Base-by-base conservation (phyloP, 2,113 vertebrate genomes). In the Aegithalos caudatus region DNA sequence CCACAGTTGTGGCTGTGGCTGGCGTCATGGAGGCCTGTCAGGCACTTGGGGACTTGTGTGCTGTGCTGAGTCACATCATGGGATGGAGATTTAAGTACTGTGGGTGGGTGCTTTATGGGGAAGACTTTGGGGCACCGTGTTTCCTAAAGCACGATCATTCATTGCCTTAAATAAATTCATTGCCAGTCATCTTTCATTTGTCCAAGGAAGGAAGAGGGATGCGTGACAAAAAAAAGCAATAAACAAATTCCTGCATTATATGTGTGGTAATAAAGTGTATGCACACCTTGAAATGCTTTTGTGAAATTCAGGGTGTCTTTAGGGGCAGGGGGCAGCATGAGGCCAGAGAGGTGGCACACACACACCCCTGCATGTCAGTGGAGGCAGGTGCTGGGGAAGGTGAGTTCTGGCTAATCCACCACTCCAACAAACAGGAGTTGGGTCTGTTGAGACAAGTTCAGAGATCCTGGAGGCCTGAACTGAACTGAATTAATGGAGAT, bases 361-460 rank as follows among this genome's bases (percentile, higher is more conserved):
- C 1, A 62, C 33, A 1, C 50, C 48, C 50, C 48, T 67, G 25
- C 0, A 0, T 76, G n/a, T 72, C 37, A 11, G 47, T 42, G 29
- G 51, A 40, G 56, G 35, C 47, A 54, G 44, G 10, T 0, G 4
- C 27, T 45, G 60, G 38, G 67, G 25, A 86, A 47, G 54, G 24
- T 42, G 74, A 79, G 14, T 10, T 64, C 66, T 95, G 81, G 40
- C 45, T 80, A 42, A 57, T n/a, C 37, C 71, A 65, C 31, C 51
- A 65, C 7, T 25, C 0, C 0, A 51, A 24, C 53, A 70, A 77
- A 47, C 14, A 78, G 42, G 37, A 42, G 12, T 3, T 80, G 45
- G 48, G 10, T 35, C 14, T 61, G 28, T 54, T 81, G 64, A 33
- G 51, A 28, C 29, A 60, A 60, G 27, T 61, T 94, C 77, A 64